Evolutionary conservation across 2,797 vertebrate species (phyloP), one percentile per base, ranked within the genome.

Genomic region (Pygocentrus nattereri): DNA sequence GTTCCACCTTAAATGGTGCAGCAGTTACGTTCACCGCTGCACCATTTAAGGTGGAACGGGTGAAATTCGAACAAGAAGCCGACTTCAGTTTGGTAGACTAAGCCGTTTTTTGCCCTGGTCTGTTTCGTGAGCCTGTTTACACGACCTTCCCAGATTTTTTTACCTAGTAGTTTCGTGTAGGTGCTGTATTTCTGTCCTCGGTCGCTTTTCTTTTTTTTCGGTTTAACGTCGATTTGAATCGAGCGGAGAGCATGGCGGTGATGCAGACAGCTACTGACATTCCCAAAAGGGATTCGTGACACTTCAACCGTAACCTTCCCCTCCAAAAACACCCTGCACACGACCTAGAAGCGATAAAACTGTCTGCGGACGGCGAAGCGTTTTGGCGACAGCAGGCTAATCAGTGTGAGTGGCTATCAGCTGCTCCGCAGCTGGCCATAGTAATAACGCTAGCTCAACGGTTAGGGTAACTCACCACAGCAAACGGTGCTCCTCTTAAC

Each of bases 331-430:
- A 73, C 38, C 27, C 19, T 30, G 5, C 61, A 62, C 61, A 18
- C 25, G n/a, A 23, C 5, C 18, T 5, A 74, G 23, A 47, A 21
- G 5, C 8, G 6, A 25, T 25, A 76, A 52, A 25, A 5, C 21
- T 54, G 15, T 34, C 25, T 76, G 76, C 70, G 80, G 78, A 23
- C n/a, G 11, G 16, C n/a, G 12, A 1, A 27, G 23, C 19, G 5
- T 7, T 44, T n/a, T n/a, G n/a, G n/a, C n/a, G n/a, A n/a, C n/a
- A n/a, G n/a, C n/a, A n/a, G n/a, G n/a, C n/a, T 74, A 18, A 87
- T 88, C 88, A 84, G 87, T 85, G 23, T 83, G 74, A 84, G 44
- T 72, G 72, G 82, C 79, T 82, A 87, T 89, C 89, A 90, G 88
- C 87, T 88, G 90, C 78, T 85, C 87, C 80, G 84, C 77, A 87